Base-by-base conservation (phyloP, 2,113 vertebrate genomes). In the Potamarius usumacintae region DNA sequence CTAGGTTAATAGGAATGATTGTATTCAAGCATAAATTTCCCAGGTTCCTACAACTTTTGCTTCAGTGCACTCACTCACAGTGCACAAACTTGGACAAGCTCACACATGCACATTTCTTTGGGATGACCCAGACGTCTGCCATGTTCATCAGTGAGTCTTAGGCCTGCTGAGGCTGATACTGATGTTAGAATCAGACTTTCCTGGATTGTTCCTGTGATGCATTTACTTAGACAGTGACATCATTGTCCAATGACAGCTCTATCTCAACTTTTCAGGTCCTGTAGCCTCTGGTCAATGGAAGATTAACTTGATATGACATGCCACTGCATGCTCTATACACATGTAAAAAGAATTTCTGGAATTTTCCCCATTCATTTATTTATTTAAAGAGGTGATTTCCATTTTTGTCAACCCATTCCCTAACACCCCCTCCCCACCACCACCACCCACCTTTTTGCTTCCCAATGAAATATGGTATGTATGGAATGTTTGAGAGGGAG, bases 81-180 rank as follows among this genome's bases (percentile, higher is more conserved):
- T 18, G 30, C 48, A 80, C 63, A 84, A 83, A 69, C 76, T 30
- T 48, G 69, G 83, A 65, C 85, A 17, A 15, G 82, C 65, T 88
- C 84, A 71, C 63, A 84, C 86, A 71, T 1, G n/a, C 74, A 84
- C 82, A 89, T 91, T 85, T 85, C 87, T 91, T 27, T 0, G 30
- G 82, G 63, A 85, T 89, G 88, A 91, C 57, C 85, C 85, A 82
- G 84, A 80, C 57, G 4, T 87, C 88, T 87, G 85, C 65, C 50
- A 82, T 60, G 74, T 52, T 88, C 85, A 88, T 91, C 82, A 78
- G 30, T 88, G 82, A 72, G 82, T 86, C 71, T 85, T 34, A 72
- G 30, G 42, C 18, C 55, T 34, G 27, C 25, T 25, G 82, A 25
- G 76, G 83, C 85, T 76, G 11, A 57, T 63, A 71, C 69, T 88